Conservation (phyloP, 2,797 vertebrate genomes). For the Tenualosa thibaudeaui region DNA sequence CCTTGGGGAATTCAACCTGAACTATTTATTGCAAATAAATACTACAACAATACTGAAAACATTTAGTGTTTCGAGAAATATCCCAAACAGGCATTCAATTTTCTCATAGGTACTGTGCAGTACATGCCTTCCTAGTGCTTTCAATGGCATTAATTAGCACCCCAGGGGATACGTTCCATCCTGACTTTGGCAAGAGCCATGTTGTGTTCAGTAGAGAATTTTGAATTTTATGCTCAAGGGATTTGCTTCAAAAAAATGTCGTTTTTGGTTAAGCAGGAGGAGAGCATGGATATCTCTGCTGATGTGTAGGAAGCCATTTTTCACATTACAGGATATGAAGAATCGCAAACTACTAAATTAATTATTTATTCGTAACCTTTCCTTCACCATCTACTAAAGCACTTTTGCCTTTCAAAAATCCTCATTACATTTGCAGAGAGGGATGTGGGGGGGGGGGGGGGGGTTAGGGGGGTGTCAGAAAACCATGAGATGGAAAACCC, state of each 20-base stretch:
- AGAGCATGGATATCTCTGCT: neutral
- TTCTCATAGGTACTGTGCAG: constrained; percentile 10
- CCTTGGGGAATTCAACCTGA: constrained; percentile 4
- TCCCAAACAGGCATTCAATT: constrained; percentile 8
- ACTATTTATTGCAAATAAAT: constrained; percentile 5
- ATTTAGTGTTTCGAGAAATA: neutral
- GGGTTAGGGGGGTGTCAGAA: neutral
- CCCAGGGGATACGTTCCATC: constrained; percentile 31
- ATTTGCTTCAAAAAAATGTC: constrained; percentile 20
- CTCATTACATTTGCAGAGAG: neutral
- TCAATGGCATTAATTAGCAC: constrained; percentile 37
- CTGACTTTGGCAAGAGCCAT: constrained; percentile 13
- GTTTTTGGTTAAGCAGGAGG: constrained; percentile 11
- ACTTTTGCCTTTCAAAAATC: neutral
- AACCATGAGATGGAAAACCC: neutral
- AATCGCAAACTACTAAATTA: constrained; percentile 4
- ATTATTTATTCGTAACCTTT: constrained; percentile 7
- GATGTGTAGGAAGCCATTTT: neutral
- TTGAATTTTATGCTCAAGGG: constrained; percentile 29
- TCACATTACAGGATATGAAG: neutral
- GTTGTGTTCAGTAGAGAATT: constrained; percentile 30
- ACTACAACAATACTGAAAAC: neutral
- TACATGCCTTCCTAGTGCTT: constrained; percentile 27
- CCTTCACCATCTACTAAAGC: neutral
- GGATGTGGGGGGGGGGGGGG: neutral